Evolutionary conservation across 2,888 invertebrate genomes (phyloP).

Genomic region (Acrocera orbiculus): DNA sequence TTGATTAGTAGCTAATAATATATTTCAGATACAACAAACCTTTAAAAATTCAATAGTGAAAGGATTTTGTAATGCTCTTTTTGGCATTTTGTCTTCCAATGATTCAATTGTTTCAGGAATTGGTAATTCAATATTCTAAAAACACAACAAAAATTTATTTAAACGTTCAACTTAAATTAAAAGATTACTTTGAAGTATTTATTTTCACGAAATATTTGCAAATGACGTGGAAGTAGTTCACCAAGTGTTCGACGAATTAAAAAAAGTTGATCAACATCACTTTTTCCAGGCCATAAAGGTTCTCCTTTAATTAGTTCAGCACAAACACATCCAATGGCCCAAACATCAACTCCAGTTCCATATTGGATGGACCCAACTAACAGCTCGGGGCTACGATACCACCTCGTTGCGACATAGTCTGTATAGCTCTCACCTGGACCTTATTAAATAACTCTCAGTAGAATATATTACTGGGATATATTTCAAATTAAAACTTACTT

Average conservation of each 20-base stretch:
- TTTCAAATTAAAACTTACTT: slow-evolving; percentile 35
- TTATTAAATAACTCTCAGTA: slow-evolving; percentile 26
- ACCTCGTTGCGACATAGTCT: slow-evolving; percentile 96
- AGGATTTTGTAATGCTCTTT: slow-evolving; percentile 44
- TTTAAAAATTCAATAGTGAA: slow-evolving; percentile 69
- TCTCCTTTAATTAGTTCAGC: slow-evolving; percentile 78
- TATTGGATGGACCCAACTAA: slow-evolving; percentile 93
- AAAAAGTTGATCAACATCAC: slow-evolving; percentile 95
- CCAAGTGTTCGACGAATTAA: slow-evolving; percentile 89
- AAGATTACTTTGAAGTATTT: slow-evolving; percentile 60
- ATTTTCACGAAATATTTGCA: slow-evolving; percentile 90
- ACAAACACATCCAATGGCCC: slow-evolving; percentile 92
- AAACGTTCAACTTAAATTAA: too few relatives aligned
- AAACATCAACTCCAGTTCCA: slow-evolving; percentile 81
- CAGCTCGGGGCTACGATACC: slow-evolving; percentile 95
- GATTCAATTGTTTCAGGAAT: slow-evolving; percentile 75
- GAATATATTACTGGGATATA: not conserved
- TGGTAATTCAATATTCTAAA: slow-evolving; percentile 74
- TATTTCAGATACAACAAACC: slow-evolving; percentile 33
- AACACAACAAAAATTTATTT: not conserved
- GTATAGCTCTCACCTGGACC: slow-evolving; percentile 96
- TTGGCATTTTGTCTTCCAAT: slow-evolving; percentile 71
- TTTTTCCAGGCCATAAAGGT: slow-evolving; percentile 96
- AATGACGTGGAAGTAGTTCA: slow-evolving; percentile 81
- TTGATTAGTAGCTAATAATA: slow-evolving; percentile 5